Percentiles rank a stretch among this genome's conserved stretches.
Conservation (phyloP, 2,797 vertebrate genomes). For the Lophotriccus pileatus region DNA sequence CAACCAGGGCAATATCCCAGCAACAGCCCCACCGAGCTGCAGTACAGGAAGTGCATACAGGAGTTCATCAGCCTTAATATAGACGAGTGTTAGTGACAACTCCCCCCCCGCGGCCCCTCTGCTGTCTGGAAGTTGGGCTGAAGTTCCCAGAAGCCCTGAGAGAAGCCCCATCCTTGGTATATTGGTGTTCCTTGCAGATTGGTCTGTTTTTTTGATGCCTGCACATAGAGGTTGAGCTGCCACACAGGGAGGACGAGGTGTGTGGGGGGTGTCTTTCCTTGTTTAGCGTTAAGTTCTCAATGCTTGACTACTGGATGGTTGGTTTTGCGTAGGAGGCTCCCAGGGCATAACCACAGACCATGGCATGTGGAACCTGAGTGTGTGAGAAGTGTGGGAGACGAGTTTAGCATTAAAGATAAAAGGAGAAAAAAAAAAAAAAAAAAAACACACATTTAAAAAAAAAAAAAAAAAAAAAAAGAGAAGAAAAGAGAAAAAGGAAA, state of each 20-base stretch:
- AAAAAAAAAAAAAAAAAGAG: too few relatives aligned
- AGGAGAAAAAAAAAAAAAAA: background rate
- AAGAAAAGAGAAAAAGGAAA: background rate
- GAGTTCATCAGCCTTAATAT: constrained; percentile 97
- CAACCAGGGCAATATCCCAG: constrained; percentile 90
- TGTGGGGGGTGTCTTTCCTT: background rate
- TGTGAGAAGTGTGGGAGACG: background rate
- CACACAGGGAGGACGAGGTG: background rate
- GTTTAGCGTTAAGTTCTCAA: background rate
- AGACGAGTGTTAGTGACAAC: constrained; percentile 85
- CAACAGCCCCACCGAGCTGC: constrained; percentile 95
- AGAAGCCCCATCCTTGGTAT: constrained; percentile 29
- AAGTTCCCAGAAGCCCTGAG: constrained; percentile 29
- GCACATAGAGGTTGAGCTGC: background rate
- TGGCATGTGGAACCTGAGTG: background rate
- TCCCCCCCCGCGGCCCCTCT: background rate
- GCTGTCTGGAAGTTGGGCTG: constrained; percentile 49
- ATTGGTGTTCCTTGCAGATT: constrained; percentile 29
- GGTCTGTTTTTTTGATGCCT: constrained; percentile 32
- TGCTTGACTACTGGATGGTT: constrained; percentile 45
- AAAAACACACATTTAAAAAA: background rate
- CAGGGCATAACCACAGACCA: background rate
- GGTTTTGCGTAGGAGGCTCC: background rate
- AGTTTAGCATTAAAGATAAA: background rate
- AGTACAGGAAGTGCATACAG: constrained; percentile 97